Conservation (phyloP, 1,140 invertebrate genomes). For the Acyrthosiphon pisum region DNA sequence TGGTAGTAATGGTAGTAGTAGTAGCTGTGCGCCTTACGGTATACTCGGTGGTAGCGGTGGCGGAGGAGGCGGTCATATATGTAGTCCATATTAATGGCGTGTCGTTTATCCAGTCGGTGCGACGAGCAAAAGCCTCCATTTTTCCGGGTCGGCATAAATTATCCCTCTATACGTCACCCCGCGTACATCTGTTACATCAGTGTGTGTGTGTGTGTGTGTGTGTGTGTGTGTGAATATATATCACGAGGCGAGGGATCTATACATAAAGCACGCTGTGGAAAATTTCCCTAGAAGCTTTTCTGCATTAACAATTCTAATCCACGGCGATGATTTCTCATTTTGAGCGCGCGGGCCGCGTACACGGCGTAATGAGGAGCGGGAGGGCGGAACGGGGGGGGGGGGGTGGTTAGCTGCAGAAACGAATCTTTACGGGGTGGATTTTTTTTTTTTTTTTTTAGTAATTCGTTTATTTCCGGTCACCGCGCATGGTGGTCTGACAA, state of each 20-base stretch:
- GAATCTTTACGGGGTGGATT: neutral
- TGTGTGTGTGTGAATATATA: neutral
- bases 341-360: neutral
- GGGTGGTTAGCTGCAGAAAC: neutral
- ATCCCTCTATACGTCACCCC: neutral
- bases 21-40: neutral
- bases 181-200: neutral
- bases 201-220: neutral
- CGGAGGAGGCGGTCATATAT: neutral
- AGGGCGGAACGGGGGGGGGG: no score
- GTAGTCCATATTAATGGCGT: slow-evolving; percentile 45
- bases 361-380: neutral
- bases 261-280: neutral
- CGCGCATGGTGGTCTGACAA: neutral
- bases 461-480: neutral
- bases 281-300: slow-evolving; percentile 29
- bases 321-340: slow-evolving; percentile 48
- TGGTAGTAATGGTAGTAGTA: neutral
- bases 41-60: neutral
- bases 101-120: slow-evolving; percentile 39
- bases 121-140: slow-evolving; percentile 24
- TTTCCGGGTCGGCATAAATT: slow-evolving; percentile 43
- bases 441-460: neutral
- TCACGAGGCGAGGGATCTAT: neutral
- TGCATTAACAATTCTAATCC: slow-evolving; percentile 52